Conservation (phyloP, 2,888 invertebrate species). For the Drosophila parthenogenetica region DNA sequence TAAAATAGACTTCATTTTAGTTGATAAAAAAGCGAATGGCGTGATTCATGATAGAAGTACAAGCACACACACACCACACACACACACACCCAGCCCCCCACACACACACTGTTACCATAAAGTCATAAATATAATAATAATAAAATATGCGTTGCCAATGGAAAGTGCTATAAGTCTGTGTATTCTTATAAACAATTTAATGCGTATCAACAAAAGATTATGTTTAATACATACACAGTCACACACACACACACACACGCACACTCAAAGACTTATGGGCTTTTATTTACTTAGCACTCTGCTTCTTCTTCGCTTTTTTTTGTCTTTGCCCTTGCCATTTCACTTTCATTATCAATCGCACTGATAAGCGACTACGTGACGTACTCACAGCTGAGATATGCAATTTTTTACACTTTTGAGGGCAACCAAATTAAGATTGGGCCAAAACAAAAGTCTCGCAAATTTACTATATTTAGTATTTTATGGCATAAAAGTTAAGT, state of each 20-base stretch:
- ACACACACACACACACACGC: not conserved
- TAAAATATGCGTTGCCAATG: slow-evolving; percentile 40
- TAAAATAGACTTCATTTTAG: slow-evolving; percentile 39
- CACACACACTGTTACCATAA: not conserved
- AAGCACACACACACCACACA: slow-evolving; percentile 11
- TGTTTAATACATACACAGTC: slow-evolving; percentile 12
- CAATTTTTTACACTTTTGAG: slow-evolving; percentile 1
- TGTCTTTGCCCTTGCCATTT: slow-evolving; percentile 51
- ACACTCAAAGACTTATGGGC: slow-evolving; percentile 7
- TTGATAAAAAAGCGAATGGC: slow-evolving; percentile 67
- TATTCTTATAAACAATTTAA: slow-evolving; percentile 34
- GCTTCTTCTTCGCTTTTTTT: slow-evolving; percentile 22
- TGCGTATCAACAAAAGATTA: slow-evolving; percentile 55
- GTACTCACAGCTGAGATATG: slow-evolving; percentile 50
- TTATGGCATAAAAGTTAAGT: not conserved
- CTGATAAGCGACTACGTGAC: slow-evolving; percentile 67
- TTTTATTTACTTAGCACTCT: slow-evolving; percentile 8
- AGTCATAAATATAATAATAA: slow-evolving; percentile 24
- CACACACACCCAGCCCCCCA: not conserved
- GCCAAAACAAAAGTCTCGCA: slow-evolving; percentile 3
- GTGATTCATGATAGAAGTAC: slow-evolving; percentile 64
- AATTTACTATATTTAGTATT: not conserved
- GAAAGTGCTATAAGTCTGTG: slow-evolving; percentile 4
- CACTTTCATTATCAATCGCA: slow-evolving; percentile 66
- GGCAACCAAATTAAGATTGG: slow-evolving; percentile 34